Conservation (phyloP, 2,888 invertebrate species). For the Cantharis lateralis region DNA sequence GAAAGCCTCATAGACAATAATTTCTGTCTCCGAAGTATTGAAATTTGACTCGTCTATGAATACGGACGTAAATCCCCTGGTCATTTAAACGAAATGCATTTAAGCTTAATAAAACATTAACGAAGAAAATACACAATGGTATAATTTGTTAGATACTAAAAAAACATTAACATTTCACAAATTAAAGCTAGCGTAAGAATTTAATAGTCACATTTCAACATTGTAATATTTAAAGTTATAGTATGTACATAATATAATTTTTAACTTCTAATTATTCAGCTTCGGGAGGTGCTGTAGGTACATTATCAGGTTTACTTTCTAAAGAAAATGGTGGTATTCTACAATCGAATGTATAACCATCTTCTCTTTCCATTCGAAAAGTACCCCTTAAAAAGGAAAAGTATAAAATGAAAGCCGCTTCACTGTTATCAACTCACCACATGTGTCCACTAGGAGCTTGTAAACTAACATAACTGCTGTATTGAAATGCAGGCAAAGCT, state of each 20-base stretch:
- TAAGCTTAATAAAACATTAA: neutral
- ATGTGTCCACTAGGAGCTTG: conserved; percentile 98
- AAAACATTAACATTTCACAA: neutral
- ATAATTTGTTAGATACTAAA: neutral
- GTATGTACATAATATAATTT: conserved; percentile 15
- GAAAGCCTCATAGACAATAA: too few species aligned
- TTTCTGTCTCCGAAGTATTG: too few species aligned
- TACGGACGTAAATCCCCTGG: too few species aligned
- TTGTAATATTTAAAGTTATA: neutral
- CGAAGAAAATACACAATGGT: neutral
- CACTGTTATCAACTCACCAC: conserved; percentile 69
- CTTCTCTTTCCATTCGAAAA: conserved; percentile 95
- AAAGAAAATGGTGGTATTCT: conserved; percentile 96
- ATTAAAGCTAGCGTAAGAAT: neutral
- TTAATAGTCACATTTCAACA: neutral
- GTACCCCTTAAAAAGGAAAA: conserved; percentile 74
- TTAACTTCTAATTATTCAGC: conserved; percentile 11
- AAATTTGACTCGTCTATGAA: too few species aligned
- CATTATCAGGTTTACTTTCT: conserved; percentile 87
- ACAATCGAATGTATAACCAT: conserved; percentile 96
- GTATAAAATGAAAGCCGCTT: neutral
- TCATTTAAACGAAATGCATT: too few species aligned
- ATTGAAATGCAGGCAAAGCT: conserved; percentile 92
- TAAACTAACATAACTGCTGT: conserved; percentile 94
- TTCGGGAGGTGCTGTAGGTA: conserved; percentile 51